Conservation (phyloP, 30 jellyfish, hydroid and myxozoan species). For the Pelagia noctiluca region DNA sequence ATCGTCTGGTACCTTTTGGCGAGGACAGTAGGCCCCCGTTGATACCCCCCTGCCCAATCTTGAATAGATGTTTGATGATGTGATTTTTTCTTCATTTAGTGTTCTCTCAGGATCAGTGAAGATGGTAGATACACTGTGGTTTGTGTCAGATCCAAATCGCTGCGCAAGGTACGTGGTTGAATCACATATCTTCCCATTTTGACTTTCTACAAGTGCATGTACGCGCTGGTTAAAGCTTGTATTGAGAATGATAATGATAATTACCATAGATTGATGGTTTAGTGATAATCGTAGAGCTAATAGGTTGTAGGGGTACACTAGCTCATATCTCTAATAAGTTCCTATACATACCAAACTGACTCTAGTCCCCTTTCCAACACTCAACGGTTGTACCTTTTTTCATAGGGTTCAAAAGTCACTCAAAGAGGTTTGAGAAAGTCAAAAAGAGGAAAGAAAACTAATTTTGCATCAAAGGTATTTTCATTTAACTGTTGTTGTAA, state of each 20-base stretch:
- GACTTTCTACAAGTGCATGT: too few relatives aligned
- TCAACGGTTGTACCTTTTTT: not conserved
- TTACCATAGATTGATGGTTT: too few relatives aligned
- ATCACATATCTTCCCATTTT: too few relatives aligned
- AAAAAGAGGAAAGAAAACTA: not conserved
- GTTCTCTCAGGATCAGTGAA: conserved; percentile 24
- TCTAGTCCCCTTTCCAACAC: too few relatives aligned
- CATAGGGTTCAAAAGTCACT: not conserved
- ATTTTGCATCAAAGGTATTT: not conserved
- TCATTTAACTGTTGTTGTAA: too few relatives aligned
- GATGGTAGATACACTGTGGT: conserved; percentile 65
- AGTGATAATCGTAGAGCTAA: too few relatives aligned
- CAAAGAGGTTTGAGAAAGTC: not conserved
- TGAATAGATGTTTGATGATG: not conserved
- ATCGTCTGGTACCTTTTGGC: too few relatives aligned
- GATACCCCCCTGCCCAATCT: not conserved
- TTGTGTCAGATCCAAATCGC: conserved; percentile 32
- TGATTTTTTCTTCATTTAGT: conserved; percentile 19
- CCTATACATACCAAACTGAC: too few relatives aligned
- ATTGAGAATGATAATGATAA: too few relatives aligned
- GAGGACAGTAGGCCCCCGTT: not conserved
- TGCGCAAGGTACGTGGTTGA: conserved; percentile 58
- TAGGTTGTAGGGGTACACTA: too few relatives aligned
- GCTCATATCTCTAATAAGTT: too few relatives aligned
- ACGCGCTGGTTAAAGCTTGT: too few relatives aligned